Percentiles rank a stretch among this genome's conserved stretches.
phyloP scores from a whole-genome alignment of 2,113 vertebrate species.

The Thinocorus orbignyianus region DNA sequence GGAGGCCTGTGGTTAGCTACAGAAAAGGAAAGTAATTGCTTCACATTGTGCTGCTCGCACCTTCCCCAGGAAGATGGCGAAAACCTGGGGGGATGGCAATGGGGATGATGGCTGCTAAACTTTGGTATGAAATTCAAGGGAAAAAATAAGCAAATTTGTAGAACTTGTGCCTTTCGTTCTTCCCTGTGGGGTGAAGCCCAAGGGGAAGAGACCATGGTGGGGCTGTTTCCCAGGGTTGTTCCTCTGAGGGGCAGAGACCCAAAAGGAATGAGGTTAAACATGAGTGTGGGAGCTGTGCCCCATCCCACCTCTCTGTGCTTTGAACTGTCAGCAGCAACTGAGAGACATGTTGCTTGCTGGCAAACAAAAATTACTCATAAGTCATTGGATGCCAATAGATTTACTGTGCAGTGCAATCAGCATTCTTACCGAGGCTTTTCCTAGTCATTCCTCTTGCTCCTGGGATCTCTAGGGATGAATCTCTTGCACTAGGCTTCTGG shows the following conservation, averaged over 20 bases:
- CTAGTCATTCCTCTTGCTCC: background rate
- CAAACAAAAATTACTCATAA: background rate
- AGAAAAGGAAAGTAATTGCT: background rate
- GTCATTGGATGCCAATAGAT: accelerated
- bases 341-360: background rate
- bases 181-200: background rate
- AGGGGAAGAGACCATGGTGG: background rate
- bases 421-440: background rate
- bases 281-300: background rate
- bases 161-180: accelerated
- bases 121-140: background rate
- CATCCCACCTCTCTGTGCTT: background rate
- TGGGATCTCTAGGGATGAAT: background rate
- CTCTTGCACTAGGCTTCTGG: background rate
- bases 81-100: background rate
- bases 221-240: too few species aligned
- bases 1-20: background rate
- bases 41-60: background rate
- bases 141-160: background rate
- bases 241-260: background rate
- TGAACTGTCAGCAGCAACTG: accelerated
- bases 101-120: background rate
- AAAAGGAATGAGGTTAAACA: accelerated
- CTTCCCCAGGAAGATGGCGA: background rate
- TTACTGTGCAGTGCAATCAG: accelerated